Evolutionary conservation across 1,140 invertebrate species (phyloP).

Genomic region (Palaemon carinicauda): DNA sequence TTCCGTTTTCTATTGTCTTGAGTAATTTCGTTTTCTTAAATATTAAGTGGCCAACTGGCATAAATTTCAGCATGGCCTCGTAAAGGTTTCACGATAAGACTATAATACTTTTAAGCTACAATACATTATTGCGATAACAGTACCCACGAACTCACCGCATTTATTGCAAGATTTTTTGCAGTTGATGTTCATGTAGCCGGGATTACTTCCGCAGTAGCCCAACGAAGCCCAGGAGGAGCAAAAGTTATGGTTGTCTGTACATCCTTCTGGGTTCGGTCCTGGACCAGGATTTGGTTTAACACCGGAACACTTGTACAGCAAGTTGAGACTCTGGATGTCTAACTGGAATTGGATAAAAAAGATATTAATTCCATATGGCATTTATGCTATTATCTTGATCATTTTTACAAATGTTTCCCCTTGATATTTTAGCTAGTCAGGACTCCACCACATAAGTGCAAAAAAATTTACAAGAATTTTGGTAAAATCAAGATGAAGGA

Average conservation of each 20-base stretch:
- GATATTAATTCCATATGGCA: too few relatives aligned
- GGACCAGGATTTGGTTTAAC: constrained; percentile 18
- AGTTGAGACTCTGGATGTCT: constrained; percentile 66
- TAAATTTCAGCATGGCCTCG: too few relatives aligned
- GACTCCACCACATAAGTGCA: too few relatives aligned
- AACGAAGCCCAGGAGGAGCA: constrained; percentile 59
- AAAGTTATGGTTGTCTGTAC: constrained; percentile 59
- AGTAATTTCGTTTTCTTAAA: too few relatives aligned
- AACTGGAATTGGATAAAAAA: constrained; percentile 46
- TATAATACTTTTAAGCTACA: too few relatives aligned
- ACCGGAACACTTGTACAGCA: constrained; percentile 64
- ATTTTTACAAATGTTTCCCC: too few relatives aligned
- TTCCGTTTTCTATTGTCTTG: background rate
- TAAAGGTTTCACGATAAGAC: too few relatives aligned
- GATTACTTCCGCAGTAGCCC: constrained; percentile 61
- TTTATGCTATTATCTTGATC: too few relatives aligned
- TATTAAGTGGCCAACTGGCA: too few relatives aligned
- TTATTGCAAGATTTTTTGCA: constrained; percentile 63
- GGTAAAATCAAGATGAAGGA: too few relatives aligned
- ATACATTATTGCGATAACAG: background rate
- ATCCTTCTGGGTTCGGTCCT: constrained; percentile 11
- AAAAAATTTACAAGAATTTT: too few relatives aligned
- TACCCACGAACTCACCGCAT: constrained; percentile 57
- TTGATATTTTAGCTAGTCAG: too few relatives aligned
- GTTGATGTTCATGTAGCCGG: constrained; percentile 61